phyloP scores from a whole-genome alignment of 2,113 vertebrate species.

The Ciconia maguari region DNA sequence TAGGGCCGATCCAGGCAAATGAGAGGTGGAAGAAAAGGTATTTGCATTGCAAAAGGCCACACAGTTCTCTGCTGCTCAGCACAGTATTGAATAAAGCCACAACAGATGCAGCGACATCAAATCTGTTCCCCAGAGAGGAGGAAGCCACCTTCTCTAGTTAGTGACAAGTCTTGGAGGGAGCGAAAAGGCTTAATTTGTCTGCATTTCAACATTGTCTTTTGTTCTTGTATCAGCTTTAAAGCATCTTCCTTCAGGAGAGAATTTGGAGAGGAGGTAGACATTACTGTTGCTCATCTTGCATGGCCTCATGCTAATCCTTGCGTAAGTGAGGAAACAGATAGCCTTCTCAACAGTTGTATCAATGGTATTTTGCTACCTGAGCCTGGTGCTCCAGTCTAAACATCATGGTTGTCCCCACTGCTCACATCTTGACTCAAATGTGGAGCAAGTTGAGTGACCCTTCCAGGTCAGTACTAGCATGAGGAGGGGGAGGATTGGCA shows the following conservation, averaged over 20 bases:
- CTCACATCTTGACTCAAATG: background rate
- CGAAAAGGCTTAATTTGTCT: background rate
- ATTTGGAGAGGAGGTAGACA: background rate
- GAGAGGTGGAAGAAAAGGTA: background rate
- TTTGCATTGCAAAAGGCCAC: background rate
- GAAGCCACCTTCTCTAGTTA: background rate
- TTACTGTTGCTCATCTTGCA: background rate
- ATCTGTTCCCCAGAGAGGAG: background rate
- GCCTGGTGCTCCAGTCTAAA: background rate
- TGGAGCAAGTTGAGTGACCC: background rate
- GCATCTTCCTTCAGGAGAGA: background rate
- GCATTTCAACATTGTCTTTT: background rate
- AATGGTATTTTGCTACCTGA: background rate
- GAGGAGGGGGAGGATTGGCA: background rate
- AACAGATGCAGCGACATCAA: background rate
- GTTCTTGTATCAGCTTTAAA: background rate
- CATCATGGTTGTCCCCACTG: background rate
- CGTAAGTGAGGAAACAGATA: background rate
- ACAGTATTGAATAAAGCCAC: background rate
- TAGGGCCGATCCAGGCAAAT: background rate
- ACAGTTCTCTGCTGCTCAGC: background rate
- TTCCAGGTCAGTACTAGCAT: background rate
- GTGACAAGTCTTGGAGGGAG: background rate
- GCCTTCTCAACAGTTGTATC: background rate
- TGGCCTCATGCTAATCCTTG: background rate